These are phyloP conservation scores for Flexamia atlantica DNA, from an alignment of 2,888 invertebrate genomes.

Conservation along the genomic window DNA sequence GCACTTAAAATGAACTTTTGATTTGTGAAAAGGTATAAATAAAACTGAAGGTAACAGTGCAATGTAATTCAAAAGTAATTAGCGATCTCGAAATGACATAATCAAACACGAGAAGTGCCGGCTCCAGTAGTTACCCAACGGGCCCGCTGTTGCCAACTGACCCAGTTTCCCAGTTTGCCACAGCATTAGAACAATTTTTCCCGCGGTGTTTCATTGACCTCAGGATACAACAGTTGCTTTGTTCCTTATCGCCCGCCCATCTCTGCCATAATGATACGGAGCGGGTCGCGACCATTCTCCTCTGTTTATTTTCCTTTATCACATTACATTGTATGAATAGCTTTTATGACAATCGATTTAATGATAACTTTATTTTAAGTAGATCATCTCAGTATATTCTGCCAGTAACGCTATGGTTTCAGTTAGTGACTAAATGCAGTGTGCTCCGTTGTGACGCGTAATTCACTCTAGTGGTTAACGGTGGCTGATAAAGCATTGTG, in stretches of 20 bases:
- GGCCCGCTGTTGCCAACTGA: constrained; percentile 15
- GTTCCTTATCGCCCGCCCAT: constrained; percentile 33
- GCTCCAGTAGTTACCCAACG: constrained; percentile 8
- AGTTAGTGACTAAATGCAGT: too few relatives aligned
- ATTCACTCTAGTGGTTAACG: too few relatives aligned
- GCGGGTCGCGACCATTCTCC: constrained; percentile 12
- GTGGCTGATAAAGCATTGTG: too few relatives aligned
- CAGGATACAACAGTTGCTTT: constrained; percentile 40
- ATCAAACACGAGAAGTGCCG: constrained; percentile 9
- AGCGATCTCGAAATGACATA: not conserved
- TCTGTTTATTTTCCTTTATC: constrained; percentile 20
- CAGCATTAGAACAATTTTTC: constrained; percentile 35
- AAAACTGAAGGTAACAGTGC: too few relatives aligned
- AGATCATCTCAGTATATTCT: too few relatives aligned
- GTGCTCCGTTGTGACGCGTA: too few relatives aligned
- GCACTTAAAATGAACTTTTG: too few relatives aligned
- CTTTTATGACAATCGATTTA: too few relatives aligned
- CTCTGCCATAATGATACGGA: constrained; percentile 28
- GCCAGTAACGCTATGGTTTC: too few relatives aligned
- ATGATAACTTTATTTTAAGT: too few relatives aligned
- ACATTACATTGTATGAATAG: too few relatives aligned
- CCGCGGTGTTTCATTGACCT: constrained; percentile 41
- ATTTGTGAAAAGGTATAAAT: too few relatives aligned
- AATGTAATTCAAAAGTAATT: constrained; percentile 4
- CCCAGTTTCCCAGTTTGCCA: constrained; percentile 42